phyloP scores from a whole-genome alignment of 2,797 vertebrate genomes.

The Bovichtus variegatus region DNA sequence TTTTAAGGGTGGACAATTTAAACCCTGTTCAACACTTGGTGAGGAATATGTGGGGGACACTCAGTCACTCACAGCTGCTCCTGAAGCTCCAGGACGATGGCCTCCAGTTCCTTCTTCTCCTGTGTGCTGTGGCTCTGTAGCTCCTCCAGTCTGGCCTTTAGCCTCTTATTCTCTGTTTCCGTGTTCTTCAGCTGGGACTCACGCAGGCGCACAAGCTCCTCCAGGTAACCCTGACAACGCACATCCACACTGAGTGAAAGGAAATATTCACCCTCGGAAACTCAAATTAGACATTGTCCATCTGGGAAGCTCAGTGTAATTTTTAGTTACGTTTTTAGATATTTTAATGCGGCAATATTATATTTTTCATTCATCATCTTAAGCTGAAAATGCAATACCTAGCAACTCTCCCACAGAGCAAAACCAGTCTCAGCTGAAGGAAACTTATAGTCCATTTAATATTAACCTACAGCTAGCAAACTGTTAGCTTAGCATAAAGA shows the following conservation, averaged over 20 bases:
- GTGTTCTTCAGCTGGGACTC: conserved; percentile 98
- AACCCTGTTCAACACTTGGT: no score
- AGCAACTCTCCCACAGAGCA: no score
- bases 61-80: conserved; percentile 92
- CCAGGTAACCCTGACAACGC: conserved; percentile 91
- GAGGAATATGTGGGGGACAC: background rate
- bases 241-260: conserved; percentile 38
- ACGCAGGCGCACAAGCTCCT: conserved; percentile 95
- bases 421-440: no score
- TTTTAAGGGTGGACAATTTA: background rate
- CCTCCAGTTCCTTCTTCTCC: conserved; percentile 95
- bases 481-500: no score
- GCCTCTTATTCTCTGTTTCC: conserved; percentile 93
- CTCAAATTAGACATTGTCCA: background rate
- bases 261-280: background rate
- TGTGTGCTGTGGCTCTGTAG: conserved; percentile 90
- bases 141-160: conserved; percentile 91
- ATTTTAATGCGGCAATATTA: no score
- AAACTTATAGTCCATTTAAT: no score
- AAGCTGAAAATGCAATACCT: no score
- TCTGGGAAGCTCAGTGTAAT: background rate
- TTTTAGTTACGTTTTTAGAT: no score
- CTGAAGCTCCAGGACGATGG: conserved; percentile 95
- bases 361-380: no score
- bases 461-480: no score